Evolutionary conservation across 2,888 invertebrate genomes (phyloP), one percentile per base, ranked within the genome.

Genomic region (Harpalus rufipes): DNA sequence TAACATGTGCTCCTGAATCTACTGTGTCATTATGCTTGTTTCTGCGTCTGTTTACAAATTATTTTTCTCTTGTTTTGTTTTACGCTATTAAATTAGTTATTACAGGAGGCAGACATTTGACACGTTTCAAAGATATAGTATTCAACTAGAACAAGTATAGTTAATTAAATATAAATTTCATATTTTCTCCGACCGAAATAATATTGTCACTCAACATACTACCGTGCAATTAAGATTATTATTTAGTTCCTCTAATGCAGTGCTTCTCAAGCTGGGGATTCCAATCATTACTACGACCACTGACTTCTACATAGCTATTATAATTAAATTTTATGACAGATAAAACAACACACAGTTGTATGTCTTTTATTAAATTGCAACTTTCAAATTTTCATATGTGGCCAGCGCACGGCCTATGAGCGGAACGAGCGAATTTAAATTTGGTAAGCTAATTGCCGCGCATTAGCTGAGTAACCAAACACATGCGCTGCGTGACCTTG

Each of bases 161-260:
- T 32, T 68, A 74, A 74, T 74, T 74, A 41, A 44, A 74, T 44
- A 74, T 74, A 21, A 74, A 74, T 74, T 74, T 44, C 41, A 74
- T 74, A 74, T 74, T 74, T 74, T 74, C 72, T 74, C 72, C 41
- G 72, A 74, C 72, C 72, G 72, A 74, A 74, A 74, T 74, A 18
- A 74, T 44, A 74, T 44, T 74, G 72, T 51, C 44, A 12, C 44
- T 51, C 8, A 8, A 51, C 10, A 4, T 5, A 51, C 44, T 12
- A 10, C 8, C 2, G 12, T 51, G 12, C 4, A 12, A 10, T 51
- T 51, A 51, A 8, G 10, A 12, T 51, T 51, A 51, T 51, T 51
- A 51, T 51, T 51, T 51, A 51, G 8, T 10, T 51, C 44, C 12
- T 51, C 44, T 32, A 51, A 51, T 51, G 10, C 2, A 51, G 32